Percentiles rank a stretch among this genome's conserved stretches.
These are phyloP conservation scores for Kradibia gibbosae DNA, from an alignment of 1,140 invertebrate genomes.

Conservation along the genomic window DNA sequence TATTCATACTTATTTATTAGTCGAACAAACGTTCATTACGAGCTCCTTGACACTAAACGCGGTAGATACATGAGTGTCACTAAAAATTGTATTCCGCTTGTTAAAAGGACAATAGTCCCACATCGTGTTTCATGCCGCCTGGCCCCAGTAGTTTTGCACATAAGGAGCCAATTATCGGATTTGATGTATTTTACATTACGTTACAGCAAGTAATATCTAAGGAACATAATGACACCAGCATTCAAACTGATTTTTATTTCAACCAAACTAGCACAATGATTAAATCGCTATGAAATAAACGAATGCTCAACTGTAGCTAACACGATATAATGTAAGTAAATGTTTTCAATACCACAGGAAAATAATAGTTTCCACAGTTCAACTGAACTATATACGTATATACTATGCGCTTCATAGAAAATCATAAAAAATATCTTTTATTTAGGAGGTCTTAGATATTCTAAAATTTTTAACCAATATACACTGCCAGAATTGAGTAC, in stretches of 20 bases:
- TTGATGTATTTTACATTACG: not conserved
- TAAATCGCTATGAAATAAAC: not conserved
- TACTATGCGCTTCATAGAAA: no score
- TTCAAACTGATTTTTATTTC: slow-evolving; percentile 28
- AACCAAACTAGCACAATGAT: not conserved
- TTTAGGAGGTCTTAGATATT: no score
- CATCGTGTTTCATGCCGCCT: not conserved
- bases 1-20: not conserved
- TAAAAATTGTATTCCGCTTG: slow-evolving; percentile 7
- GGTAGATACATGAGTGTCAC: not conserved
- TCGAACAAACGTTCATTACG: not conserved
- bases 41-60: not conserved
- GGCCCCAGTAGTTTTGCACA: not conserved
- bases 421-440: no score
- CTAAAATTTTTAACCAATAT: no score
- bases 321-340: not conserved
- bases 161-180: slow-evolving; percentile 9
- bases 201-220: slow-evolving; percentile 2
- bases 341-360: not conserved
- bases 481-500: no score
- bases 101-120: not conserved
- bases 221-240: slow-evolving; percentile 14
- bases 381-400: no score
- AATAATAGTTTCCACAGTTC: not conserved
- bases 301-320: not conserved